A percentile compares a stretch with the other conserved stretches of the same genome.
Evolutionary conservation across 2,797 vertebrate species (phyloP).

Genomic region (Tympanoctomys barrerae): DNA sequence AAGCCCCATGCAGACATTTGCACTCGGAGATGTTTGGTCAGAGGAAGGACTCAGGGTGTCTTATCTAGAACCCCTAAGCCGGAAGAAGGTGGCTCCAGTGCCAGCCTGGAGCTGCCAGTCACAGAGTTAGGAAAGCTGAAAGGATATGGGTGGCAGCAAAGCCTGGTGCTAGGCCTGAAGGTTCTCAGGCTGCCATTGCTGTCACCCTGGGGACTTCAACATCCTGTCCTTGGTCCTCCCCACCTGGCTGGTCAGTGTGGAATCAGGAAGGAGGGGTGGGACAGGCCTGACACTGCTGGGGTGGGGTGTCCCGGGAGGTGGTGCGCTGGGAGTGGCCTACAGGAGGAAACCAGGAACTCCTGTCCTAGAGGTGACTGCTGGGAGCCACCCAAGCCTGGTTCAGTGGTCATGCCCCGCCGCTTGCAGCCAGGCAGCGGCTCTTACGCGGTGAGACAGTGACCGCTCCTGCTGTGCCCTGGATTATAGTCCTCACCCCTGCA

Average conservation of each 20-base stretch:
- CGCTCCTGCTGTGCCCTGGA: background rate
- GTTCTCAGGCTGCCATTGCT: background rate
- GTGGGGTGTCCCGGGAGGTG: background rate
- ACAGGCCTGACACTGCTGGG: background rate
- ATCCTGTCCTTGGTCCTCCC: background rate
- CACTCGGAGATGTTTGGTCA: background rate
- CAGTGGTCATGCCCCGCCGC: background rate
- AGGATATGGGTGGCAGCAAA: background rate
- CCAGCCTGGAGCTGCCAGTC: background rate
- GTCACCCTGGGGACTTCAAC: background rate
- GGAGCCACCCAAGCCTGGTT: background rate
- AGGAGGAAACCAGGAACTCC: background rate
- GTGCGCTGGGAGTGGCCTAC: background rate
- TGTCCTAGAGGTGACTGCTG: background rate
- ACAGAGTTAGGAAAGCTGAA: background rate
- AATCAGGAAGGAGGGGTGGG: background rate
- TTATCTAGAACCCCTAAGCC: background rate
- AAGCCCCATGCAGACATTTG: accelerated
- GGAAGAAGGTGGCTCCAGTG: background rate
- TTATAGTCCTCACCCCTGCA: background rate
- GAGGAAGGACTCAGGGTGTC: accelerated
- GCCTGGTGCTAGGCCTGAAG: background rate
- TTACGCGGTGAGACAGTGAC: background rate
- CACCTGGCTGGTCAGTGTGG: background rate
- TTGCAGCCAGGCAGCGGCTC: background rate